Evolutionary conservation across 2,888 invertebrate species (phyloP).

Genomic region (Tryphoninae sp.): DNA sequence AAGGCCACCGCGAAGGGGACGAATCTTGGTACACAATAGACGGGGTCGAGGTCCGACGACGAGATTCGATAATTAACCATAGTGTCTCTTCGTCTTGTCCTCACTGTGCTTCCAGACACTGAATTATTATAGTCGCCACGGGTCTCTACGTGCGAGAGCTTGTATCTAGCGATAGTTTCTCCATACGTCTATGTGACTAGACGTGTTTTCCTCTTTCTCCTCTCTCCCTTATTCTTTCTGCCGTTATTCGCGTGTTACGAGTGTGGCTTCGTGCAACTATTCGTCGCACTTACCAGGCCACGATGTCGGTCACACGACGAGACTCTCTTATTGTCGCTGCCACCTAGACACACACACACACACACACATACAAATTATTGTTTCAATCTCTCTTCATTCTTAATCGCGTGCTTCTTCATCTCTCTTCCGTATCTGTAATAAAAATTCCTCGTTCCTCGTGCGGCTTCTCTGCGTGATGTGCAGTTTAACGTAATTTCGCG

Average conservation of each 20-base stretch:
- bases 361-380: not conserved
- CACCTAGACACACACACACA: too few relatives aligned
- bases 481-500: conserved; percentile 16
- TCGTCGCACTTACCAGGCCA: not conserved
- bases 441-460: conserved; percentile 23
- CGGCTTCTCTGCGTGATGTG: not conserved
- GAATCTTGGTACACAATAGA: conserved; percentile 37
- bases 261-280: not conserved
- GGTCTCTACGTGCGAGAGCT: not conserved
- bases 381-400: not conserved
- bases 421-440: conserved; percentile 21
- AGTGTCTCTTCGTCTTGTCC: conserved; percentile 12
- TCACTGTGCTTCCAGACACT: conserved; percentile 18
- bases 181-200: conserved; percentile 31
- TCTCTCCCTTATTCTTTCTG: conserved; percentile 1
- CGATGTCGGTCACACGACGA: conserved; percentile 1
- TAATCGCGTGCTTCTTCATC: conserved; percentile 8
- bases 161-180: conserved; percentile 6
- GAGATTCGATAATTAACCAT: conserved; percentile 58
- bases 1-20: conserved; percentile 40
- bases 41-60: conserved; percentile 41
- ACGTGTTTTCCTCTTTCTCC: not conserved
- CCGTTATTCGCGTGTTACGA: conserved; percentile 27
- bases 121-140: conserved; percentile 25
- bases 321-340: not conserved